phyloP scores from a whole-genome alignment of 2,888 invertebrate species.

The Cephonodes hylas region DNA sequence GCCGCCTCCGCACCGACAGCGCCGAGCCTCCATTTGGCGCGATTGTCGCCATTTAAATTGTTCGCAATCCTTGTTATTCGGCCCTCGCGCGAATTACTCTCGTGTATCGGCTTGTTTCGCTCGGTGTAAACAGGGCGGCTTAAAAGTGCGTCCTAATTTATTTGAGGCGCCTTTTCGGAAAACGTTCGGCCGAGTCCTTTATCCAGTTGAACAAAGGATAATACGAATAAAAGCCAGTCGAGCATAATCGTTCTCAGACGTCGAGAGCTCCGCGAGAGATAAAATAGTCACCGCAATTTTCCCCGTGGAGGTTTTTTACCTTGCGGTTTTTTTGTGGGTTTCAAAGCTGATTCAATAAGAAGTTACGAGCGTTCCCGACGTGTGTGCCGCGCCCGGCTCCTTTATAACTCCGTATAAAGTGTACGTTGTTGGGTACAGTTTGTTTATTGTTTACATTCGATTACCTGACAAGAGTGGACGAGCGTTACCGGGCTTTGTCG shows the following conservation, averaged over 20 bases:
- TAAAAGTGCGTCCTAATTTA: constrained; percentile 68
- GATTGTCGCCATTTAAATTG: constrained; percentile 73
- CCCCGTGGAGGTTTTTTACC: constrained; percentile 58
- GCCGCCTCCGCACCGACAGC: constrained; percentile 37
- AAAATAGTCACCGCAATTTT: constrained; percentile 68
- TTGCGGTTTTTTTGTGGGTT: constrained; percentile 55
- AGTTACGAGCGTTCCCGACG: constrained; percentile 39
- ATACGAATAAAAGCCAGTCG: constrained; percentile 70
- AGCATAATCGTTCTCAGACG: constrained; percentile 65
- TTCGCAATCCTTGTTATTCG: constrained; percentile 61
- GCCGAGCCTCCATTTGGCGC: constrained; percentile 49
- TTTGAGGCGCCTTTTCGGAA: constrained; percentile 63
- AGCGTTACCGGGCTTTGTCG: constrained; percentile 31
- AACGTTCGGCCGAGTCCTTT: constrained; percentile 63
- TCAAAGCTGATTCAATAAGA: constrained; percentile 67
- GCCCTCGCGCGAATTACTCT: constrained; percentile 45
- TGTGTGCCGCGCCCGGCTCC: not conserved
- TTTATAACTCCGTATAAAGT: constrained; percentile 21
- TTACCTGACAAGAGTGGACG: constrained; percentile 48
- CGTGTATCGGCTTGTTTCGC: constrained; percentile 49
- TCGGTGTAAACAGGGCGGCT: constrained; percentile 61
- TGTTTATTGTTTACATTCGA: constrained; percentile 59
- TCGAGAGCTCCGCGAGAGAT: constrained; percentile 57
- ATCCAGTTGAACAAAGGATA: constrained; percentile 72
- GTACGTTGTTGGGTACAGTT: constrained; percentile 30